Base-by-base conservation (phyloP, 2,797 vertebrate species). In the Spinus olivaceus region DNA sequence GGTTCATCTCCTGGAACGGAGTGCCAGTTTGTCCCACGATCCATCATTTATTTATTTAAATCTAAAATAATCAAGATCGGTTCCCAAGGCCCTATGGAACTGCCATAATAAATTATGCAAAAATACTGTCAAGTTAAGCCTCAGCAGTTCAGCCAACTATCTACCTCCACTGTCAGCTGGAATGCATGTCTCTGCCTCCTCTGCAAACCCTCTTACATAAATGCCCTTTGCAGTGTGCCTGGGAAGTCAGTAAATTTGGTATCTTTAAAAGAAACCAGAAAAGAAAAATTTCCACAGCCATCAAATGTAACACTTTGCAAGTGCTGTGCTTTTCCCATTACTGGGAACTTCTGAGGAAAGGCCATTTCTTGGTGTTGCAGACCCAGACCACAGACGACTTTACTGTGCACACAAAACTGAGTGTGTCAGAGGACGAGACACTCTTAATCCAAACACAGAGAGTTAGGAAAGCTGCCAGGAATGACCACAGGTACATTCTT, bases 1-100 rank as follows among this genome's bases (percentile, higher is more conserved):
- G 90, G 69, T 92, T 97, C 94, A 81, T n/a, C 77, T 76, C n/a
- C 49, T 84, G 63, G 76, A 96, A 94, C 15, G 18, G 65, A 80
- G 21, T 63, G 59, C 37, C 63, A 54, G 71, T 88, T 89, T 85
- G 80, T 80, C 50, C 30, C 41, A 42, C 0, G 0, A 61, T 83
- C 33, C 42, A 33, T 80, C 37, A 69, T 33, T 85, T 94, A 91
- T 96, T 94, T 94, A 90, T 89, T 95, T 92, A 74, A 53, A 39
- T 82, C 60, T 64, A 69, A 96, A 90, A 90, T 24, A 49, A 79
- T 83, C 65, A 76, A 65, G 46, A 83, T 81, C 0, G 0, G 35
- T 69, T 92, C 56, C 78, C 47, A 76, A 90, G 81, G 37, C 47
- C 73, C 77, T 50, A 4, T 57, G 42, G 73, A 64, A 41, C 39